phyloP scores from a whole-genome alignment of 1,140 invertebrate genomes.

The Pseudomyrmex dendroicus region DNA sequence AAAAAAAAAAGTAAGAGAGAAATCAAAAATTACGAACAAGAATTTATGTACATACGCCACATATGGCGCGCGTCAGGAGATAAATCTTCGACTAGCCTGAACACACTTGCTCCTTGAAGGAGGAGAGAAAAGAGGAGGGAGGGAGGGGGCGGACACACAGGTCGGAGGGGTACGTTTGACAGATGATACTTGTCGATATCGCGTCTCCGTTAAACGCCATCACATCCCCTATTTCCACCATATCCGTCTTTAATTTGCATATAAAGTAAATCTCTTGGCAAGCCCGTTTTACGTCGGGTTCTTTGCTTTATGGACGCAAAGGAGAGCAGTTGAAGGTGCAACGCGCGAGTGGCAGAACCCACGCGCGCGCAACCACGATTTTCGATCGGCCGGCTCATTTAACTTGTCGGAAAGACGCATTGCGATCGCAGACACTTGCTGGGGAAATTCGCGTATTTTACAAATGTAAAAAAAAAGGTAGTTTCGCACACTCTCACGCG shows the following conservation, averaged over 20 bases:
- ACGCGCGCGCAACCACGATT: conserved; percentile 62
- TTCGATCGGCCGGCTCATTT: conserved; percentile 66
- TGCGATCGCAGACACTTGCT: not conserved
- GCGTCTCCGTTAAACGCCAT: conserved; percentile 75
- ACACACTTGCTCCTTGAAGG: not conserved
- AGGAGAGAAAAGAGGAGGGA: conserved; percentile 8
- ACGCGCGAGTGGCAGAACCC: conserved; percentile 50
- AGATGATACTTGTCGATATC: conserved; percentile 79
- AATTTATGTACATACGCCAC: conserved; percentile 31
- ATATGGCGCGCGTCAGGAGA: conserved; percentile 50
- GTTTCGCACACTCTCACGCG: not conserved
- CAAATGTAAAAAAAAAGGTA: not conserved
- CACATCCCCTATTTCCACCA: conserved; percentile 71
- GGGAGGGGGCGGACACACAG: conserved; percentile 16
- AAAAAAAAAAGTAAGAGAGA: not conserved
- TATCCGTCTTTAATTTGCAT: conserved; percentile 75
- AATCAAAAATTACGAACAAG: conserved; percentile 6
- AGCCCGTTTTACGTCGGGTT: conserved; percentile 51
- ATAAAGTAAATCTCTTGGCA: conserved; percentile 74
- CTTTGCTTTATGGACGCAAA: conserved; percentile 69
- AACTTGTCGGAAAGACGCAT: conserved; percentile 66
- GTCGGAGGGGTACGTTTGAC: conserved; percentile 74
- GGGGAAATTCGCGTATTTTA: not conserved
- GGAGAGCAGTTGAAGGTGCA: conserved; percentile 71
- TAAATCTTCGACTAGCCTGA: conserved; percentile 57